phyloP scores from a whole-genome alignment of 2,797 vertebrate genomes.

The Clarias laeviceps region DNA sequence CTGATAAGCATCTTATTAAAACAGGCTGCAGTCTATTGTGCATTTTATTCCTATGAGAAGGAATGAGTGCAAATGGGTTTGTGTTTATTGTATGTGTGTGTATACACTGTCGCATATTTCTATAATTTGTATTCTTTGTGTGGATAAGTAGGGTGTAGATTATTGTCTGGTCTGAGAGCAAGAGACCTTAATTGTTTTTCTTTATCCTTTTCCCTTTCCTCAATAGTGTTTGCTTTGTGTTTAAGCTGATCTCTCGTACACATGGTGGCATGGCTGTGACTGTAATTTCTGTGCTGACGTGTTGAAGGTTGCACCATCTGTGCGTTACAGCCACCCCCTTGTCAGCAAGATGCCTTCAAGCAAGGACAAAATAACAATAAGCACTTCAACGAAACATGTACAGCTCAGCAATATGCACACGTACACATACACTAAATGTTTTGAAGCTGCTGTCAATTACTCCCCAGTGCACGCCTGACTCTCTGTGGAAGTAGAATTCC shows the following conservation, averaged over 20 bases:
- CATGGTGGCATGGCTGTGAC: conserved; percentile 67
- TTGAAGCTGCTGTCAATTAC: conserved; percentile 60
- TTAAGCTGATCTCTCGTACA: conserved; percentile 64
- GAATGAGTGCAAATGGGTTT: background rate
- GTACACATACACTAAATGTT: conserved; percentile 23
- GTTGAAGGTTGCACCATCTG: conserved; percentile 71
- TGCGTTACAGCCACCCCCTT: conserved; percentile 44
- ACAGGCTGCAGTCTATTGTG: conserved; percentile 55
- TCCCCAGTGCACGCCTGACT: conserved; percentile 56
- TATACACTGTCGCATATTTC: background rate
- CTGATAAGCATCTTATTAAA: conserved; percentile 61
- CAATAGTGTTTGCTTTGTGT: conserved; percentile 34
- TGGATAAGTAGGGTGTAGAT: background rate
- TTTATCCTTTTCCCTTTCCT: background rate
- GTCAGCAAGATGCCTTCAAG: conserved; percentile 65
- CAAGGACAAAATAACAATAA: conserved; percentile 67
- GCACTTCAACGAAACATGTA: conserved; percentile 56
- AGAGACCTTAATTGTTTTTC: conserved; percentile 39
- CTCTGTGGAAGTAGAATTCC: conserved; percentile 66
- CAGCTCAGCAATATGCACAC: conserved; percentile 48
- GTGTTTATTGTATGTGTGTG: conserved; percentile 24
- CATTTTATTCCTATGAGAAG: conserved; percentile 39
- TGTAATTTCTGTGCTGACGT: conserved; percentile 61
- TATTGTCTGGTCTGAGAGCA: conserved; percentile 17
- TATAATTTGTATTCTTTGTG: conserved; percentile 16